Percentiles rank a stretch among this genome's conserved stretches.
Conservation (phyloP, 2,888 invertebrate species). For the Diplazon laetatorius region DNA sequence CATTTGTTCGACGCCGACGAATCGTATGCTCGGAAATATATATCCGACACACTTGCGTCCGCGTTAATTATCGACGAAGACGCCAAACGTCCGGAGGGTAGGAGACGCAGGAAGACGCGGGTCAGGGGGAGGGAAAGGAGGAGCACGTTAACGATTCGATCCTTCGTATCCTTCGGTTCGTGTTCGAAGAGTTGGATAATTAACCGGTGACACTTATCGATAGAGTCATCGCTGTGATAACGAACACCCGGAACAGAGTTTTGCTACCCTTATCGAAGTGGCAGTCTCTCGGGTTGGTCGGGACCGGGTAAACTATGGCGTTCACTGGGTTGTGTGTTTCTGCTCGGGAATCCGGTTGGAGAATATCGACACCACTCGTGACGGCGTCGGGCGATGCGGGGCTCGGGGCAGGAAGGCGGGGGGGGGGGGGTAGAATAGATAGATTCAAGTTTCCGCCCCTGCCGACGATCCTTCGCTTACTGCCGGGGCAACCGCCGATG, state of each 20-base stretch:
- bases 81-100: no score
- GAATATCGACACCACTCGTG: constrained; percentile 7
- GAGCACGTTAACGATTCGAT: no score
- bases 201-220: background rate
- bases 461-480: background rate
- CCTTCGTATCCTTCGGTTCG: no score
- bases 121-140: no score
- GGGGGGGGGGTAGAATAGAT: no score
- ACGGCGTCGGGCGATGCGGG: background rate
- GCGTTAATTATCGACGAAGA: no score
- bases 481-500: background rate
- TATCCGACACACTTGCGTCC: no score
- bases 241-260: background rate
- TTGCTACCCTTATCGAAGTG: background rate
- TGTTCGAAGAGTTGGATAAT: no score
- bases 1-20: no score
- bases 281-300: background rate
- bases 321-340: background rate
- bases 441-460: constrained; percentile 37
- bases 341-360: constrained; percentile 4
- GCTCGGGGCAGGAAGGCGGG: no score
- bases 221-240: background rate
- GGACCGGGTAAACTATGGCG: constrained; percentile 3
- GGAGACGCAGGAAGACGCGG: no score
- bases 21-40: no score